Evolutionary conservation across 1,140 invertebrate genomes (phyloP).

Genomic region (Drosophila micromelanica): DNA sequence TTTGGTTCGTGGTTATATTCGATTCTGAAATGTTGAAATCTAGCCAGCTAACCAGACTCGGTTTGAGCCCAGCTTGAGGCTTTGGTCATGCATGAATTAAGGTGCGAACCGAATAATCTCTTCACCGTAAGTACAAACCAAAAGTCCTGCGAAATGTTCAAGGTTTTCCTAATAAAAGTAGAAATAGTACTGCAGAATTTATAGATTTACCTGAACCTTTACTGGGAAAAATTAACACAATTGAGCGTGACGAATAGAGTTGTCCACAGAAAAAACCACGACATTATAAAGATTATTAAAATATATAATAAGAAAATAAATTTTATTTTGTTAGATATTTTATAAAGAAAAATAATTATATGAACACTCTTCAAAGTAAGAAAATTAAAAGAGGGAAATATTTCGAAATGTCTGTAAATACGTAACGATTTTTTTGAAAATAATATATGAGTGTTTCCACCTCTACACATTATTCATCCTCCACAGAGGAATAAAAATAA

Average conservation of each 20-base stretch:
- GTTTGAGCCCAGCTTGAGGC: neutral
- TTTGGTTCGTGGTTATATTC: too few relatives aligned
- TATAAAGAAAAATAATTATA: neutral
- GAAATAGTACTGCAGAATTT: neutral
- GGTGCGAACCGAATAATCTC: neutral
- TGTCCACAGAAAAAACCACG: neutral
- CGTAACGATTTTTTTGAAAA: neutral
- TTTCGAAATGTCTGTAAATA: slow-evolving; percentile 3
- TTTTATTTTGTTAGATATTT: neutral
- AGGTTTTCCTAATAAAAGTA: neutral
- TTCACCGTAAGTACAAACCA: neutral
- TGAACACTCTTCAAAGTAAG: neutral
- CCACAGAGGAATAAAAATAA: neutral
- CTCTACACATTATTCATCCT: slow-evolving; percentile 40
- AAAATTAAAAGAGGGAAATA: slow-evolving; percentile 1
- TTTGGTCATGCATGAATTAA: too few relatives aligned
- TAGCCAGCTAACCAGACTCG: neutral
- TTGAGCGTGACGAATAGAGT: neutral
- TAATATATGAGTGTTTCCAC: slow-evolving; percentile 38
- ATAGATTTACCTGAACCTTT: neutral
- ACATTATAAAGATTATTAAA: neutral
- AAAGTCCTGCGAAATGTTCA: neutral
- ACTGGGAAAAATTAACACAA: neutral
- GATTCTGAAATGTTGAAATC: too few relatives aligned
- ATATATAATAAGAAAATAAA: neutral